These are phyloP conservation scores for Oncorhynchus keta DNA, from an alignment of 2,113 vertebrate genomes.

Conservation along the genomic window DNA sequence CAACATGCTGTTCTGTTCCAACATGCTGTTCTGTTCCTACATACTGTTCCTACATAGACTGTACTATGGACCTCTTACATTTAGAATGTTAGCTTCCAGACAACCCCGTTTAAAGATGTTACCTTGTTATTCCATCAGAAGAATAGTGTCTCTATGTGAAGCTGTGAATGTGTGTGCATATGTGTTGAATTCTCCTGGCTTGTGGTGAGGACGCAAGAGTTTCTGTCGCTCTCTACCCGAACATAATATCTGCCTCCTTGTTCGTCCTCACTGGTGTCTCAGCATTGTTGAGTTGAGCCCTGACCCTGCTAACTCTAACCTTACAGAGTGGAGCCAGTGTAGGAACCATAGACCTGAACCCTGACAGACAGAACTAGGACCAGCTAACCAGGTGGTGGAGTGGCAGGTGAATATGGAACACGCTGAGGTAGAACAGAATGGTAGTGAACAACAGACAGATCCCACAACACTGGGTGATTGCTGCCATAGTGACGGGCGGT, in stretches of 20 bases:
- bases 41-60: not conserved
- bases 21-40: too few species aligned
- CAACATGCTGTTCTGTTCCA: too few species aligned
- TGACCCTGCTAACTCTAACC: too few species aligned
- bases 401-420: conserved; percentile 50
- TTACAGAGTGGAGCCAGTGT: too few species aligned
- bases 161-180: conserved; percentile 11
- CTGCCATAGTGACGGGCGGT: too few species aligned
- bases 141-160: conserved; percentile 18
- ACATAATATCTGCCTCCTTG: too few species aligned
- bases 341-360: not conserved
- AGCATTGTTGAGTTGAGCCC: too few species aligned
- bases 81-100: conserved; percentile 1
- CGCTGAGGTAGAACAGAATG: conserved; percentile 66
- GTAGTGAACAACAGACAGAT: conserved; percentile 55
- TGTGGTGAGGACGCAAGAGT: conserved; percentile 43
- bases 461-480: conserved; percentile 12
- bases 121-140: conserved; percentile 22
- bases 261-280: too few species aligned
- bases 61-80: conserved; percentile 7
- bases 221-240: not conserved
- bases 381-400: conserved; percentile 34
- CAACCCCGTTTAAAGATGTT: conserved; percentile 14
- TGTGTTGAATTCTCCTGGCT: not conserved
- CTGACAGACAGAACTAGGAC: not conserved